A percentile compares a stretch with the other conserved stretches of the same genome.
Evolutionary conservation across 2,888 invertebrate species (phyloP).

Genomic region (Ceraclea dissimilis): DNA sequence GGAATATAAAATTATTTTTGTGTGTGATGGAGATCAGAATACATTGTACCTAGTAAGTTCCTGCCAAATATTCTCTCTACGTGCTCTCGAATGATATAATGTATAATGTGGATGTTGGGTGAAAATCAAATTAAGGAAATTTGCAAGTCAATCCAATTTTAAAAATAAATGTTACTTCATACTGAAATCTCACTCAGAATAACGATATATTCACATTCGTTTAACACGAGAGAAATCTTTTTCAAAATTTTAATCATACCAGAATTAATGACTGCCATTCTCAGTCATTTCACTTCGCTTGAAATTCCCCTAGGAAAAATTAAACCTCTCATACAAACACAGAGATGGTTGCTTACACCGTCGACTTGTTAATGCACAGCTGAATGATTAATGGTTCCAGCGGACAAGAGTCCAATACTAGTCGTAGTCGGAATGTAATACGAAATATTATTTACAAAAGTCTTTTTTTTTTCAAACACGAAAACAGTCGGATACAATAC

Average conservation of each 20-base stretch:
- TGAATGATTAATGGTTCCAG: not conserved
- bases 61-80: too few relatives aligned
- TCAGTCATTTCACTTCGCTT: not conserved
- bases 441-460: not conserved
- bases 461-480: not conserved
- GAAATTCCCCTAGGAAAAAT: not conserved
- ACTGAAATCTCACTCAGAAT: too few relatives aligned
- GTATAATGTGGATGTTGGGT: too few relatives aligned
- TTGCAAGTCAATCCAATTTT: too few relatives aligned
- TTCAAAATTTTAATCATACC: slow-evolving; percentile 1
- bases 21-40: too few relatives aligned
- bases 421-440: not conserved
- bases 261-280: slow-evolving; percentile 1
- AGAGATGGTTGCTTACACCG: not conserved
- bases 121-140: too few relatives aligned
- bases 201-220: too few relatives aligned
- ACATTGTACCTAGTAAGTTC: too few relatives aligned
- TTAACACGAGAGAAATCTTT: not conserved
- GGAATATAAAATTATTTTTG: too few relatives aligned
- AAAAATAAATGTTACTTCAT: too few relatives aligned
- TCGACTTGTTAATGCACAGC: not conserved
- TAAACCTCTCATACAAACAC: not conserved
- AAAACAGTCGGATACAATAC: not conserved
- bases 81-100: too few relatives aligned
- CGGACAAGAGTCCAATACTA: not conserved